Evolutionary conservation across 2,888 invertebrate species (phyloP).

Genomic region (Pinctada fucata): DNA sequence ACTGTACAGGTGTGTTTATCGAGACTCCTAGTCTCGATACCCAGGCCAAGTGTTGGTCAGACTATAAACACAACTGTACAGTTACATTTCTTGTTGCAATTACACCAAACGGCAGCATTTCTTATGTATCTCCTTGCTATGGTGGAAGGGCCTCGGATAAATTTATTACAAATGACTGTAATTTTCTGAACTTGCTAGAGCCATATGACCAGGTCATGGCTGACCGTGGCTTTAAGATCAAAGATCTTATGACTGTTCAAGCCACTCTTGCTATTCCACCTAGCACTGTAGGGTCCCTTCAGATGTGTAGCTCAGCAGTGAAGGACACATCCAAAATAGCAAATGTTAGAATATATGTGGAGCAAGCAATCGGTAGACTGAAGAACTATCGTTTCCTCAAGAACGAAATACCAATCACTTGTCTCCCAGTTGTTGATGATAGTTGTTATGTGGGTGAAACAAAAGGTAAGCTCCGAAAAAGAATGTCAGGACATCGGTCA

Average conservation of each 20-base stretch:
- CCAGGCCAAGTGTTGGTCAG: constrained; percentile 35
- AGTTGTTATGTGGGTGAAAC: neutral
- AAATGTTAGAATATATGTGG: constrained; percentile 17
- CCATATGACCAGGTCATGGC: constrained; percentile 36
- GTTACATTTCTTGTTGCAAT: constrained; percentile 44
- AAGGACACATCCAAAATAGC: constrained; percentile 8
- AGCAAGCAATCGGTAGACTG: constrained; percentile 36
- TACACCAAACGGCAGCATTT: constrained; percentile 42
- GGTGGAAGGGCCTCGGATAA: constrained; percentile 28
- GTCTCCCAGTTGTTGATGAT: constrained; percentile 21
- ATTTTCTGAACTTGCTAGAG: constrained; percentile 31
- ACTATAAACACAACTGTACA: constrained; percentile 48
- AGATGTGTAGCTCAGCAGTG: constrained; percentile 22
- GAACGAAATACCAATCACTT: too few species aligned
- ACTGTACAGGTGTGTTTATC: constrained; percentile 41
- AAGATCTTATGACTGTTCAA: constrained; percentile 23
- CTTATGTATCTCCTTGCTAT: constrained; percentile 32
- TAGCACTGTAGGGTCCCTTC: constrained; percentile 6
- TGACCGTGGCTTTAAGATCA: constrained; percentile 11
- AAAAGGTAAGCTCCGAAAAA: too few species aligned
- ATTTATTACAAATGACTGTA: constrained; percentile 36
- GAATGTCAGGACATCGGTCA: too few species aligned
- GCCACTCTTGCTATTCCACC: neutral
- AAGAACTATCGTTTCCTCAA: too few species aligned
- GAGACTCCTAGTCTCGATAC: constrained; percentile 7